Evolutionary conservation across 30 jellyfish, hydroid and myxozoan species (phyloP), one percentile per base, ranked within the genome.

Genomic region (Pelagia noctiluca): DNA sequence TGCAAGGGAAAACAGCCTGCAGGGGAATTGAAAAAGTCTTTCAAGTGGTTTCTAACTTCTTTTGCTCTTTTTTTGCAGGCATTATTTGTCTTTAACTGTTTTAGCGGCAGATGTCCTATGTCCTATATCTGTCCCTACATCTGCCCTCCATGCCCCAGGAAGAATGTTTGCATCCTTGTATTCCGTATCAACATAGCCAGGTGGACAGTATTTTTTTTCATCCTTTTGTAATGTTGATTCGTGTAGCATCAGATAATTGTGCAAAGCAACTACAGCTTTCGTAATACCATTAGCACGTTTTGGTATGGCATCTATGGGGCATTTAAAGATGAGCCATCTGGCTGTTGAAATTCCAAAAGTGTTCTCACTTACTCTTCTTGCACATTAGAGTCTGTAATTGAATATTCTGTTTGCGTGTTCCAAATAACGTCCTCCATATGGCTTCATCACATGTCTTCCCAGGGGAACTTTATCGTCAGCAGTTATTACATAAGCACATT

Each of bases 401-500:
- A 89, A 81, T 2, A 81, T 73, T 31, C 81, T 23, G 37, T 63
- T 86, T 42, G 85, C 38, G 21, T 63, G 57, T 77, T 74, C 88
- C n/a, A n/a, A n/a, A n/a, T n/a, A n/a, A n/a, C n/a, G n/a, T n/a
- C n/a, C n/a, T n/a, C n/a, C n/a, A n/a, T 90, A 84, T 30, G 96
- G 88, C 47, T 70, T 83, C 91, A 89, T 75, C 29, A 83, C 37
- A 49, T 74, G 88, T 29, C 49, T 37, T 26, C 80, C 71, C 42
- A 89, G 61, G 30, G 90, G 91, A 81, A 90, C 83, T 23, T 79
- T 85, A 12, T 90, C 96, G 29, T 64, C 97, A 2, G 87, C 89
- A 49, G 83, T 76, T n/a, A 90, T 36, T 28, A 90, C 89, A 83
- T 76, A 76, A 1, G 75, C 79, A n/a, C 80, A 42, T 35, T 74